phyloP scores from a whole-genome alignment of 2,888 invertebrate genomes.

The Allacma fusca region DNA sequence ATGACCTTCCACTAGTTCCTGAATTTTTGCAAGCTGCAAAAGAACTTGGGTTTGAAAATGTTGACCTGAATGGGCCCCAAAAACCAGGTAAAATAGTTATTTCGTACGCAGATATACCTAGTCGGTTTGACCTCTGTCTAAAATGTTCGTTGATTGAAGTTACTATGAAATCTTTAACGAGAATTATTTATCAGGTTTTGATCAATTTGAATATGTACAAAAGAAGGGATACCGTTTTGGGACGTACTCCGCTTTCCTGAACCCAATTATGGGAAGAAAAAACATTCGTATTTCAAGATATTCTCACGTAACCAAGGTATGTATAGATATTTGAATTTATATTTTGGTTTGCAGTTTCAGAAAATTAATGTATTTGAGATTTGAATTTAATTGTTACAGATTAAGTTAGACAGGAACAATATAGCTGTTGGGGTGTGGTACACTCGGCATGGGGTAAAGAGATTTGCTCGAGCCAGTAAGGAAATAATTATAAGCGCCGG shows the following conservation, averaged over 20 bases:
- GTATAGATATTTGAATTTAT: too few relatives aligned
- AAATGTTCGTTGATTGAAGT: too few relatives aligned
- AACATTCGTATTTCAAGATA: slow-evolving; percentile 56
- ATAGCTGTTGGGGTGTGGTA: slow-evolving; percentile 40
- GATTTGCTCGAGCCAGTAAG: slow-evolving; percentile 32
- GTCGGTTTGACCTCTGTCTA: too few relatives aligned
- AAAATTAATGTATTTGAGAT: too few relatives aligned
- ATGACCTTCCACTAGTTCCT: slow-evolving; percentile 42
- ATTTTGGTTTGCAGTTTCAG: neutral
- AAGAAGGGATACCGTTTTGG: slow-evolving; percentile 53
- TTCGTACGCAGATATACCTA: neutral
- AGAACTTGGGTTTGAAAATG: slow-evolving; percentile 53
- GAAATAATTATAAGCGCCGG: slow-evolving; percentile 41
- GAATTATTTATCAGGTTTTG: slow-evolving; percentile 44
- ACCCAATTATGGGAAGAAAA: slow-evolving; percentile 45
- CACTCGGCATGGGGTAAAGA: slow-evolving; percentile 35
- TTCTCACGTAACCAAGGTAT: slow-evolving; percentile 54
- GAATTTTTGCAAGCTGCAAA: slow-evolving; percentile 50
- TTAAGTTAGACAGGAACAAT: slow-evolving; percentile 35
- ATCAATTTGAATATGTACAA: slow-evolving; percentile 51
- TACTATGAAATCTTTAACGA: neutral
- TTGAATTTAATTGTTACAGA: slow-evolving; percentile 18
- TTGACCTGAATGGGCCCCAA: slow-evolving; percentile 58
- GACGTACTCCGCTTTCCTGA: slow-evolving; percentile 54
- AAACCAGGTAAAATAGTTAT: slow-evolving; percentile 33